phyloP scores from a whole-genome alignment of 2,797 vertebrate genomes.

The Selene dorsalis region DNA sequence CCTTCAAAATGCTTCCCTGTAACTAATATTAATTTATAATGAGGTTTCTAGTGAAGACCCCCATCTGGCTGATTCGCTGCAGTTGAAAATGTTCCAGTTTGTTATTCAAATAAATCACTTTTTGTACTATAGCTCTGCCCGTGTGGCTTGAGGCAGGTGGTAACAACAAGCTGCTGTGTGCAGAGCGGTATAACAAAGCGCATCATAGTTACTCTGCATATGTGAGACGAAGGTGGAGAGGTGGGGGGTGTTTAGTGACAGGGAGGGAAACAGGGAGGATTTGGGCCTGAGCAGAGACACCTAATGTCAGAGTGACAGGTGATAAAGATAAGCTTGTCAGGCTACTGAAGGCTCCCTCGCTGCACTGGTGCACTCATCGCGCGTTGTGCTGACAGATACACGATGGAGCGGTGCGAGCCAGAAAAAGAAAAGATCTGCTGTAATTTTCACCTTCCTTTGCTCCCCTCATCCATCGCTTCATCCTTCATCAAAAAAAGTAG shows the following conservation, averaged over 20 bases:
- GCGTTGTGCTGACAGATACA: constrained; percentile 68
- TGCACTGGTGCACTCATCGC: constrained; percentile 60
- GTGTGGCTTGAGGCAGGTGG: not conserved
- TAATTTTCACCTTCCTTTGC: constrained; percentile 34
- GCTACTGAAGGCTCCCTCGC: constrained; percentile 62
- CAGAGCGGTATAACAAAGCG: not conserved
- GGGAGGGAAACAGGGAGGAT: constrained; percentile 26
- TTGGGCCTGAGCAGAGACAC: constrained; percentile 52
- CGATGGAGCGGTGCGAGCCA: constrained; percentile 24
- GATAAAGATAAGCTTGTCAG: constrained; percentile 79
- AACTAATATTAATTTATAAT: not conserved
- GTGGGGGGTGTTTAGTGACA: constrained; percentile 21
- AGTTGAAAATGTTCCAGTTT: not conserved
- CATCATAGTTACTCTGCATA: not conserved
- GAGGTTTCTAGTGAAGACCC: not conserved
- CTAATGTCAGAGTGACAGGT: constrained; percentile 73
- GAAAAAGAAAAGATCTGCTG: constrained; percentile 13
- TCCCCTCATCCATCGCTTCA: not conserved
- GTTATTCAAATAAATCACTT: constrained; percentile 1
- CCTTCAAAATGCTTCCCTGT: not conserved
- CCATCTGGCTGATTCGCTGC: not conserved
- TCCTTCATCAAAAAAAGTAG: not conserved
- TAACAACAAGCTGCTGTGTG: not conserved
- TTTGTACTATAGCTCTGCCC: not conserved
- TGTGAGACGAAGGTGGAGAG: constrained; percentile 16